phyloP scores from a whole-genome alignment of 2,797 vertebrate genomes.

The Dicrostonyx torquatus region DNA sequence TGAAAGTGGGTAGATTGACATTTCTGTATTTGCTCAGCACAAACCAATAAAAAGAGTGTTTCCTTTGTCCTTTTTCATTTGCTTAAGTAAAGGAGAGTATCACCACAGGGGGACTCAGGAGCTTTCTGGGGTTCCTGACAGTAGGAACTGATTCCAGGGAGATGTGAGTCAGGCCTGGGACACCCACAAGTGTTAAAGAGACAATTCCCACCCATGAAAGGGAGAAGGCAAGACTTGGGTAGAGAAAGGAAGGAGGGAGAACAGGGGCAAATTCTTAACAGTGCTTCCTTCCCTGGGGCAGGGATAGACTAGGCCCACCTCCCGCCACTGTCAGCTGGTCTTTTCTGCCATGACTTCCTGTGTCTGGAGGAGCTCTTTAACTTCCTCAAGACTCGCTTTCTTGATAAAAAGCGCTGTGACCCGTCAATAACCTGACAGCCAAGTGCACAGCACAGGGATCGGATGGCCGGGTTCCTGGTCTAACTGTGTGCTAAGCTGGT shows the following conservation, averaged over 20 bases:
- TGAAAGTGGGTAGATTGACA: conserved; percentile 46
- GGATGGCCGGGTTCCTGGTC: background rate
- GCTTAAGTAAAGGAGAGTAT: conserved; percentile 1
- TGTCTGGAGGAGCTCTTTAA: background rate
- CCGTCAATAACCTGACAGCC: background rate
- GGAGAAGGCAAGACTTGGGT: background rate
- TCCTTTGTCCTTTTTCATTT: conserved; percentile 39
- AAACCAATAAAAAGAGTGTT: conserved; percentile 56
- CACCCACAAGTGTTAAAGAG: background rate
- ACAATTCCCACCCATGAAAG: background rate
- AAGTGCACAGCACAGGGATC: background rate
- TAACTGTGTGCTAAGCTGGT: background rate
- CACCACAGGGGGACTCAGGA: background rate
- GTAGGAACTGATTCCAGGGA: conserved; percentile 1
- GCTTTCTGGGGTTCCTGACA: conserved; percentile 13
- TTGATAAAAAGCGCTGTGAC: background rate
- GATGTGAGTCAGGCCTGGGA: background rate
- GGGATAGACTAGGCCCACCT: background rate
- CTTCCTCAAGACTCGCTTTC: background rate
- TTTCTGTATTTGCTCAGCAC: conserved; percentile 56
- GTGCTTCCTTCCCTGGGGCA: background rate
- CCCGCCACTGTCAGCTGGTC: too few relatives aligned
- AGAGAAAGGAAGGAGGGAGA: background rate
- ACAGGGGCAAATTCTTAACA: background rate
- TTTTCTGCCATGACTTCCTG: background rate